Percentiles rank a stretch among this genome's conserved stretches.
Evolutionary conservation across 1,140 invertebrate species (phyloP).

Genomic region (Anoplophora glabripennis): DNA sequence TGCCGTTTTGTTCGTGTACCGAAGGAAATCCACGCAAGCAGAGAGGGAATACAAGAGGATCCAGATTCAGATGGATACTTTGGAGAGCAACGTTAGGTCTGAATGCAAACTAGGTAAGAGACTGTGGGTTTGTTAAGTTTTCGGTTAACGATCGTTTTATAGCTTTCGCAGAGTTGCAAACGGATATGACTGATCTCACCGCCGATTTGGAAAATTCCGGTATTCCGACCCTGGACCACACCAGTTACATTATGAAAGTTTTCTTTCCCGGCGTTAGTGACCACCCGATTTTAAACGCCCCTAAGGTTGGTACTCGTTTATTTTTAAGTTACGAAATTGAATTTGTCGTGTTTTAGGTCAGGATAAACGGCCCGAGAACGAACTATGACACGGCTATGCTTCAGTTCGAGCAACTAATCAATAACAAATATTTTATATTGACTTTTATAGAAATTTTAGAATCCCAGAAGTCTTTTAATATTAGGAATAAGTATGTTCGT

Average conservation of each 20-base stretch:
- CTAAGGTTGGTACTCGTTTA: conserved; percentile 56
- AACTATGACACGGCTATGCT: conserved; percentile 92
- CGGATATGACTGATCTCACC: conserved; percentile 97
- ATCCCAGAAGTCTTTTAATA: conserved; percentile 85
- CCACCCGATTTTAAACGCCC: conserved; percentile 86
- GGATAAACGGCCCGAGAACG: conserved; percentile 73
- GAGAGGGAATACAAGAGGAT: conserved; percentile 96
- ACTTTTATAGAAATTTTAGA: conserved; percentile 93
- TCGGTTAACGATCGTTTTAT: conserved; percentile 31
- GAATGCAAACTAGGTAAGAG: conserved; percentile 88
- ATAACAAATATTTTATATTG: conserved; percentile 90
- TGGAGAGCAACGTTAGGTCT: conserved; percentile 95
- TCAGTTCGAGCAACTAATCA: conserved; percentile 90
- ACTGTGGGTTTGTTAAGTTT: neutral
- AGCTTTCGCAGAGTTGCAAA: conserved; percentile 98
- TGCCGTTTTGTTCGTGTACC: conserved; percentile 82
- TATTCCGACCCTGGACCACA: conserved; percentile 93
- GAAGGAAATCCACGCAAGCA: conserved; percentile 90
- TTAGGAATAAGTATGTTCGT: conserved; percentile 74
- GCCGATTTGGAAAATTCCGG: conserved; percentile 93
- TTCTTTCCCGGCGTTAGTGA: conserved; percentile 94
- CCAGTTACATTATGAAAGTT: conserved; percentile 97
- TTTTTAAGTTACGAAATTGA: conserved; percentile 6
- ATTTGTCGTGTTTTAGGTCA: conserved; percentile 50
- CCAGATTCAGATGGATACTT: conserved; percentile 98